Base-by-base conservation (phyloP, 2,888 invertebrate genomes). In the Teleiodes luculella region DNA sequence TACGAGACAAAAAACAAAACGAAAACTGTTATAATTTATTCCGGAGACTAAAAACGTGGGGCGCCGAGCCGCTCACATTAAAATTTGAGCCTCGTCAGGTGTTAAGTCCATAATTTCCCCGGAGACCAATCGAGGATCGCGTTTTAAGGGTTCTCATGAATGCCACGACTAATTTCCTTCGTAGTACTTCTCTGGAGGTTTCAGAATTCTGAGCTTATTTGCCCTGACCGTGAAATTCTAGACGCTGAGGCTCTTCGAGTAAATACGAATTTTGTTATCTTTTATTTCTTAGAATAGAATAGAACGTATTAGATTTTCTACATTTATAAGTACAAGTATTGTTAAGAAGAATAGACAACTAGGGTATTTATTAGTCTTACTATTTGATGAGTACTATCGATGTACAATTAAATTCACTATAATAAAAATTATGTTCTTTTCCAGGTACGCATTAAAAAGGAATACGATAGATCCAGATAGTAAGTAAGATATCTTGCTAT, bases 51-150 rank as follows among this genome's bases (percentile, higher is more conserved):
- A 74, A n/a, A 75, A 76, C 70, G 69, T 61, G 72, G 65, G 70
- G 73, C 72, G 66, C n/a, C n/a, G n/a, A n/a, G n/a, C n/a, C n/a
- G 62, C 60, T 68, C 67, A 76, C 86, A 86, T 88, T 87, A 89
- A 87, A 89, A 86, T 89, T 87, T 87, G 85, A 84, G 80, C 81
- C 82, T 80, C 78, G 86, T 85, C 87, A 88, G 89, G 88, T 88
- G 88, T 74, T 86, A 87, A 89, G 88, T 86, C 86, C 86, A 86
- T 89, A 88, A 89, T 89, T 89, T 89, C 89, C 88, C 89, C 35
- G 31, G 86, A 82, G 88, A 76, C 79, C 85, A 78, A 87, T 88
- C 73, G 77, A 66, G 82, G 74, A 85, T 81, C 73, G 76, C 78
- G 76, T 85, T 88, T 87, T 85, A 86, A 88, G 85, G 88, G 86